Evolutionary conservation across 2,797 vertebrate species (phyloP), one percentile per base, ranked within the genome.

Genomic region (Sebastes variabilis): DNA sequence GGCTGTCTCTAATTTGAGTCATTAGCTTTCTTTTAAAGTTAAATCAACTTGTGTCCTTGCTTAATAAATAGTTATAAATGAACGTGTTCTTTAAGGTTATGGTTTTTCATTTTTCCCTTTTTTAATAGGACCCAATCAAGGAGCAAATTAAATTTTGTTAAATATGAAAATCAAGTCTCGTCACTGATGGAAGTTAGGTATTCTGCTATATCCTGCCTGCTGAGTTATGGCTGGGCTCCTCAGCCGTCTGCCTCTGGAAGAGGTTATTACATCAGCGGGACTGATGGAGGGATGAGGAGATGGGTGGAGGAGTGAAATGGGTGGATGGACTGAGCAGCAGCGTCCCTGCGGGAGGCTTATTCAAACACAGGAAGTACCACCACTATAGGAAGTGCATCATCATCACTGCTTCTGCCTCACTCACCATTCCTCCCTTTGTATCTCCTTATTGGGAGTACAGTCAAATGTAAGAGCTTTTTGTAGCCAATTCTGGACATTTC

Each of bases 301-400:
- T 58, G 34, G 72, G 42, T 42, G 62, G 77, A 83, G 73, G 66
- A 72, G 76, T 42, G 32, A 24, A 62, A 2, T 36, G 46, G 32
- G 64, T 71, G 66, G 82, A 84, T 36, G 30, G 66, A 56, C 55
- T 54, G 75, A 81, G 36, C 79, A 75, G 77, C 69, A 70, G 72
- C 22, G 72, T 81, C 70, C 38, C 62, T 7, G 79, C 24, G 70
- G 75, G 80, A 85, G 82, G 76, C 78, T 87, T 85, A 83, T 22
- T 5, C 66, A 84, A 88, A 90, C 83, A 87, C 83, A 86, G 82
- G 86, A 88, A 87, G 84, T 56, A 56, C 46, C 58, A 27, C 54
- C 64, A 18, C 65, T 34, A 60, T 46, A 34, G 70, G 58, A 84
- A 82, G 81, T 69, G 71, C 85, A 77, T 64, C 58, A 80, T 82